Base-by-base conservation (phyloP, 2,113 vertebrate species). In the Engystomops pustulosus region DNA sequence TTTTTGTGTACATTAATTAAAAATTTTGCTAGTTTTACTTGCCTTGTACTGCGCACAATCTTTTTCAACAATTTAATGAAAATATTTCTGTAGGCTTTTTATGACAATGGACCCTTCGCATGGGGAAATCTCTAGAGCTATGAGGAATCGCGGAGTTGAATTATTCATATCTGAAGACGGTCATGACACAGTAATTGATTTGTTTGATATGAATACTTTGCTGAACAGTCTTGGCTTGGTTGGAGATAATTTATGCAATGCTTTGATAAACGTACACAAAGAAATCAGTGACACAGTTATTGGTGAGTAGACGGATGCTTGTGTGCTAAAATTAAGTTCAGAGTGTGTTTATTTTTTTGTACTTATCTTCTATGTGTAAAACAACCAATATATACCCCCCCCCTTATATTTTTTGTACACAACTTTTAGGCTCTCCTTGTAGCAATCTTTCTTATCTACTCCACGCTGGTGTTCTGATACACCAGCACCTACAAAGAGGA, bases 71-170 rank as follows among this genome's bases (percentile, higher is more conserved):
- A n/a, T 32, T 34, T 68, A 8, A 20, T 71, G 5, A 23, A 23
- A 44, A 15, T 9, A 41, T 23, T 67, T 47, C 80, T 47, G 1
- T 88, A 99, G 98, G 84, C 91, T 99, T 86, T 99, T 99, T 87
- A 94, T 99, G 84, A 95, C 97, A 65, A 97, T 99, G 98, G 97
- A 99, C 92, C 95, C 97, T n/a, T 74, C 88, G 1, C 96, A 98
- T 9, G 97, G 97, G 18, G 98, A 99, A 91, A 97, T 99, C 90
- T 99, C 98, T 80, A 92, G 98, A 88, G 98, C 98, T 58, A 99
- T 99, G 98, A 91, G 98, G 86, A 99, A 99, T 91, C 94, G 98
- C 86, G 98, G 98, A 18, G 93, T 99, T 85, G 98, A 99, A 89
- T 88, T 99, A 49, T 97, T 96, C 86, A 88, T 99, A 89, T 93